Evolutionary conservation across 2,797 vertebrate species (phyloP).

Genomic region (Zenarchopterus dispar): DNA sequence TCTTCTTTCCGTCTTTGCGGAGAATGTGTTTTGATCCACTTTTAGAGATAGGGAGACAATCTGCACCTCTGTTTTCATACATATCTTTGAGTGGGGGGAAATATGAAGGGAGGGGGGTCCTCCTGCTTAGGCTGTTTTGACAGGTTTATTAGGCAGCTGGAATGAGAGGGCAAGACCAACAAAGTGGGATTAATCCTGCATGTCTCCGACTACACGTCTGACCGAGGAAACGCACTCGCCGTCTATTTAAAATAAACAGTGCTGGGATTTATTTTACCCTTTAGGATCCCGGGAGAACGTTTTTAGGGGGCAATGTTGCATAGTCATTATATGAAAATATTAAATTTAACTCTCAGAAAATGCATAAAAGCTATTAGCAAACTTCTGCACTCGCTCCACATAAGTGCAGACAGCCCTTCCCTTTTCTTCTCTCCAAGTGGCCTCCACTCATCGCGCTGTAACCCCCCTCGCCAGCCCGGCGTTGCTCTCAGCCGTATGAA

Average conservation of each 20-base stretch:
- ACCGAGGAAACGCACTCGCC: too few species aligned
- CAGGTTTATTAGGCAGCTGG: constrained; percentile 78
- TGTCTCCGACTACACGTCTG: constrained; percentile 36
- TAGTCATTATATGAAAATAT: not conserved
- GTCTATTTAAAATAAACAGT: too few species aligned
- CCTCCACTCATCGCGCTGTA: not conserved
- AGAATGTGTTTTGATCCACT: constrained; percentile 20
- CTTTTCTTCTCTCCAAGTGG: constrained; percentile 34
- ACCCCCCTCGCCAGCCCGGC: constrained; percentile 12
- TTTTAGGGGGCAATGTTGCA: not conserved
- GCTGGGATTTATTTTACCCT: too few species aligned
- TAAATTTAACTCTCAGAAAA: not conserved
- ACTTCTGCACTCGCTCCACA: constrained; percentile 9
- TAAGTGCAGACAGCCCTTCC: constrained; percentile 32
- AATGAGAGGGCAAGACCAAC: constrained; percentile 69
- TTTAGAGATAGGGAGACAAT: constrained; percentile 26
- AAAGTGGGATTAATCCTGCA: constrained; percentile 68
- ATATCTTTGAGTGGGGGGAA: constrained; percentile 28
- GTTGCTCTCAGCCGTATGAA: constrained; percentile 65
- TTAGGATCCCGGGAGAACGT: too few species aligned
- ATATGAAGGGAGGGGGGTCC: constrained; percentile 26
- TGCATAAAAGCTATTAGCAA: not conserved
- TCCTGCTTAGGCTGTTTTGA: constrained; percentile 62
- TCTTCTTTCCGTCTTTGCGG: constrained; percentile 6
- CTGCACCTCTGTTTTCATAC: constrained; percentile 53